A percentile compares a stretch with the other conserved stretches of the same genome.
Evolutionary conservation across 2,113 vertebrate genomes (phyloP).

Genomic region (Scalopus aquaticus): DNA sequence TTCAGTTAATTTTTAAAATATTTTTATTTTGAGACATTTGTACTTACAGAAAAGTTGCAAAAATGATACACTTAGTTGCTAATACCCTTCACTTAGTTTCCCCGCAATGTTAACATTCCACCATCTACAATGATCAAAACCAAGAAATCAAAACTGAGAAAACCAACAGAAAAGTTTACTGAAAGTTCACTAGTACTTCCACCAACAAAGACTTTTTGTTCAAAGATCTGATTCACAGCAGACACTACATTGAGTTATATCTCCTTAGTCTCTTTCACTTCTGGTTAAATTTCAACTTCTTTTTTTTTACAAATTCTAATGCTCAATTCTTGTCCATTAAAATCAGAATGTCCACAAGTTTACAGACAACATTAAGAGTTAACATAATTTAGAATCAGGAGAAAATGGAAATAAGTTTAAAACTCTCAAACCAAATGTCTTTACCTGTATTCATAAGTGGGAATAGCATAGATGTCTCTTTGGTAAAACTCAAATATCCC

Average conservation of each 20-base stretch:
- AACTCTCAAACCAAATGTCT: neutral
- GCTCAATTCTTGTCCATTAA: neutral
- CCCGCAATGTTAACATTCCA: neutral
- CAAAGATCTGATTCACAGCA: neutral
- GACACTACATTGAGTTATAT: neutral
- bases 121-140: neutral
- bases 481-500: conserved; percentile 23
- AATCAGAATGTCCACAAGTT: neutral
- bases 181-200: neutral
- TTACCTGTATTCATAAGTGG: neutral
- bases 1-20: neutral
- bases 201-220: neutral
- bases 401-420: neutral
- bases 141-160: neutral
- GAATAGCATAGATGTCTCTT: neutral
- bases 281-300: neutral
- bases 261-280: neutral
- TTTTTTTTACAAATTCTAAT: neutral
- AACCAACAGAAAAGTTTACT: neutral
- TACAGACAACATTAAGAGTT: neutral
- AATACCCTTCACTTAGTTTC: neutral
- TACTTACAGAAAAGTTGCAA: neutral
- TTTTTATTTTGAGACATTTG: neutral
- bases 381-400: neutral
- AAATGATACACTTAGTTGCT: neutral